Percentiles rank a stretch among this genome's conserved stretches.
Evolutionary conservation across 2,797 vertebrate species (phyloP).

Genomic region (Ammospiza maritima): DNA sequence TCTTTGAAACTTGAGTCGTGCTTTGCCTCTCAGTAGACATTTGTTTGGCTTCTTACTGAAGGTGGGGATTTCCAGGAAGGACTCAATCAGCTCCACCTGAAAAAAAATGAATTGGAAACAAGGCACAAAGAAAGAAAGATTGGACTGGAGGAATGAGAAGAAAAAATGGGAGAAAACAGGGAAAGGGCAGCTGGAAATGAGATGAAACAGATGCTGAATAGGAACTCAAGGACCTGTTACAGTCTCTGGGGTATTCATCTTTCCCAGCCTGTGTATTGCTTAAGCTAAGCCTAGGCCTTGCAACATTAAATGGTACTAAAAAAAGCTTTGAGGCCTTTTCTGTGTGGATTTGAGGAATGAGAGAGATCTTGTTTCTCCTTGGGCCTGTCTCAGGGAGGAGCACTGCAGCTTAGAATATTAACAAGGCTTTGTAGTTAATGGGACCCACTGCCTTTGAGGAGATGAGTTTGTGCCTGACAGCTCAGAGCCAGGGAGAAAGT

Average conservation of each 20-base stretch:
- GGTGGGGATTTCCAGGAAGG: background rate
- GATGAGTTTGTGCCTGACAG: constrained; percentile 49
- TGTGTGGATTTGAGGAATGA: background rate
- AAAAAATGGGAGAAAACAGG: background rate
- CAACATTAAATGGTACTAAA: background rate
- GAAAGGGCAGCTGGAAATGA: background rate
- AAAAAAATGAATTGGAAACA: background rate
- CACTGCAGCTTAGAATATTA: constrained; percentile 44
- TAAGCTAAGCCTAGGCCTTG: background rate
- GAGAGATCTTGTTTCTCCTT: background rate
- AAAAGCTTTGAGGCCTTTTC: background rate
- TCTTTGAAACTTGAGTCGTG: background rate
- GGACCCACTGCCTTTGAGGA: constrained; percentile 49
- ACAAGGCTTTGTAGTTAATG: background rate
- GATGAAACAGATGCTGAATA: background rate
- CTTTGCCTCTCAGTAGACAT: background rate
- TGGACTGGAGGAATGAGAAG: background rate
- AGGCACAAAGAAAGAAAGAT: background rate
- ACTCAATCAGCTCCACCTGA: background rate
- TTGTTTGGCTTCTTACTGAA: background rate
- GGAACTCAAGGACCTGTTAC: background rate
- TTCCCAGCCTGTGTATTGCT: background rate
- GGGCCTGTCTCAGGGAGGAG: constrained; percentile 31
- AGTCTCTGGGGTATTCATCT: background rate
- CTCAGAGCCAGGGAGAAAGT: constrained; percentile 30